Base-by-base conservation (phyloP, 2,888 invertebrate species). In the Macrosoma leucophasiata region DNA sequence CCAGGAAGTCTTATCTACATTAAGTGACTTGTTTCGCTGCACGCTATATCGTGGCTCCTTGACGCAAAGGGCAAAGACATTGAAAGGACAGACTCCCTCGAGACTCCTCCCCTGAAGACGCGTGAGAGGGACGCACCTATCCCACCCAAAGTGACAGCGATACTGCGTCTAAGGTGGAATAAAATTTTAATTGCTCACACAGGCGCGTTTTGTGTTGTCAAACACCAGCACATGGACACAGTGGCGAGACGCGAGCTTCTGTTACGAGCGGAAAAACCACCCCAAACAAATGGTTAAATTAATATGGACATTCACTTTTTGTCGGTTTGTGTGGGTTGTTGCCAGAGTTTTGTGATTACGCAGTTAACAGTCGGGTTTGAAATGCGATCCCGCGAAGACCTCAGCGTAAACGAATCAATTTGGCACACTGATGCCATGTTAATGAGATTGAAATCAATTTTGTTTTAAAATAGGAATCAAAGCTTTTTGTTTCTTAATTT, bases 11-110 rank as follows among this genome's bases (percentile, higher is more conserved):
- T 49, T 58, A 62, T 78, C 77, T 69, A 73, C 55, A 51, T 51
- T 63, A 65, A 54, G 58, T 54, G 60, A 59, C 67, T 51, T 41
- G 50, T 52, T n/a, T 56, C 52, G 56, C 45, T 66, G 64, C 68
- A 62, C 61, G 75, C 79, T 79, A 78, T 81, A 73, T 61, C 69
- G 73, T 61, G 66, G 64, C 73, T 77, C 63, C 74, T 73, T 72
- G 76, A 73, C 78, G 78, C 79, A 77, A 84, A 84, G 84, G 84
- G 84, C 84, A 85, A 82, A 81, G 84, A 85, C 84, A 84, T 85
- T 84, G 86, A 86, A 87, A 86, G 87, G 86, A 86, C 87, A 87
- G 87, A 87, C 87, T 87, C 88, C 87, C 88, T 56, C 48, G 87
- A 85, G 88, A 78, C 78, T 72, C 82, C 82, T 74, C 79, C 78